Base-by-base conservation (phyloP, 2,113 vertebrate species). In the Agelaius tricolor region DNA sequence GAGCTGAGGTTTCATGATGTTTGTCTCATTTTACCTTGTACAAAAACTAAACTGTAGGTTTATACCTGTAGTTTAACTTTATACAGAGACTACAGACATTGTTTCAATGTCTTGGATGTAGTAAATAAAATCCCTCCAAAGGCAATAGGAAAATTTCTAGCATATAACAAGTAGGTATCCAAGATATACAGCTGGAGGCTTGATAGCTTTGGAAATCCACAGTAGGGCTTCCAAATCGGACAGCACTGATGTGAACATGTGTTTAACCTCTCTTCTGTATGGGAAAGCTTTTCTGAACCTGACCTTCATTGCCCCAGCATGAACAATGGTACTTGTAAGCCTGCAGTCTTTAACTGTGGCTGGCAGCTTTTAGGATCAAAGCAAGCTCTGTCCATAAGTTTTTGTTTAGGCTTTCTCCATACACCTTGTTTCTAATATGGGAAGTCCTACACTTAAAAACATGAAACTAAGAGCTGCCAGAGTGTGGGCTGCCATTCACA, bases 11-110 rank as follows among this genome's bases (percentile, higher is more conserved):
- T 97, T 95, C 61, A 71, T 5, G 0, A 35, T 54, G 43, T 89
- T 87, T 81, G 43, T 94, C 81, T 88, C 86, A 77, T 91, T 89
- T 90, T 94, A 61, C 58, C 74, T 95, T 80, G 31, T 82, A 97
- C 96, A 95, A 94, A 97, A 97, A 95, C 85, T 55, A 31, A n/a
- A 84, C 65, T 94, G 71, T 96, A 97, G 90, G 96, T 91, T 93
- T 95, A 90, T 93, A 93, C 83, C 68, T 86, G 76, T 47, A 37
- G 0, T 93, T 96, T 62, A 94, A 96, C 69, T 94, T 95, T 61
- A 43, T 96, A 92, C 24, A 90, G 85, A 92, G 82, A 75, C 69
- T 91, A 21, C 80, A 90, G 83, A 65, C 83, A 46, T 77, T 71
- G 51, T 65, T 74, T 39, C 41, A 68, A 35, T 73, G 62, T 66